Base-by-base conservation (phyloP, 2,113 vertebrate genomes). In the Osmerus mordax region DNA sequence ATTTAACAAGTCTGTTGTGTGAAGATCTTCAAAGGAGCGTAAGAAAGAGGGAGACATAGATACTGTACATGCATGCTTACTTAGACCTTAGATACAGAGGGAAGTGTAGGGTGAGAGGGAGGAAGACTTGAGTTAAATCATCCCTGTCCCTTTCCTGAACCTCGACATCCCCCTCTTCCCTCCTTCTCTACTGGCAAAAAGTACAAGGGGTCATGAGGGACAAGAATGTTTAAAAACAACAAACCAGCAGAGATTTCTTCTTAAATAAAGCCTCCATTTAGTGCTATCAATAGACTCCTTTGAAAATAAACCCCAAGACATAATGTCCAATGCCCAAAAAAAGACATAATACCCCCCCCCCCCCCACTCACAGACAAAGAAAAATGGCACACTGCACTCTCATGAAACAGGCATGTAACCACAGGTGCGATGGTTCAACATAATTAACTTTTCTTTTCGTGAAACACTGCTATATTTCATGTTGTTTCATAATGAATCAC, bases 181-280 rank as follows among this genome's bases (percentile, higher is more conserved):
- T n/a, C 18, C 51, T 63, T 75, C 66, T 80, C 69, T 77, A 74
- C 76, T 69, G 28, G 73, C 54, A 55, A 75, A 83, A 77, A 85
- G 73, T 63, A 71, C 81, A 78, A 72, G 71, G 80, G 86, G 86
- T 85, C 84, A 78, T 25, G 67, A 70, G 78, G 85, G 76, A 70
- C 58, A 85, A 81, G 88, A 92, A 92, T 89, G 86, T 88, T 84
- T 82, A 80, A 79, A 89, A 83, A 86, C 84, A 85, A 87, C 61
- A 88, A 87, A 84, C 78, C 54, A 32, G 52, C 53, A 51, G 75
- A 52, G 23, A 0, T 76, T 65, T 66, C 78, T 83, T 81, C 75
- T 65, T 41, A 81, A 85, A 84, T 77, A 80, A 83, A 88, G 70
- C 56, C 78, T 85, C n/a, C 58, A 89, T 89, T 86, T 90, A 90